phyloP scores from a whole-genome alignment of 2,113 vertebrate species.

The Corythornis vintsioides region DNA sequence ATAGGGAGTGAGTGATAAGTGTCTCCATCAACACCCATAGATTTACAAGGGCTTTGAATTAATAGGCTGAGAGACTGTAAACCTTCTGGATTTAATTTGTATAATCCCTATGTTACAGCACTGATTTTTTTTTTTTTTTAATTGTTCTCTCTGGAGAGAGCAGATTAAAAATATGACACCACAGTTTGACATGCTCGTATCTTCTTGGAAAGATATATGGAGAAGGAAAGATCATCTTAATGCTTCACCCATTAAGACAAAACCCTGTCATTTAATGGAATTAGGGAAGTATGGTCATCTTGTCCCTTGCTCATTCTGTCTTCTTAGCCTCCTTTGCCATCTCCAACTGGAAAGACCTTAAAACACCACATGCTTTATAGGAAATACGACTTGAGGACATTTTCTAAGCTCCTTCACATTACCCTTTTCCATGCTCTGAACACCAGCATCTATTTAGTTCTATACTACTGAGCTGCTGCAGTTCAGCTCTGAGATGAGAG shows the following conservation, averaged over 20 bases:
- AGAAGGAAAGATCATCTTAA: neutral
- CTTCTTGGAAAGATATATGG: neutral
- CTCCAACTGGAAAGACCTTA: neutral
- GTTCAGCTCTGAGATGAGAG: neutral
- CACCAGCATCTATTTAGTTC: neutral
- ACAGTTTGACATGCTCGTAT: neutral
- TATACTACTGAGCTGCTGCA: neutral
- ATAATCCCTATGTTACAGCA: neutral
- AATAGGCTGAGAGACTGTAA: neutral
- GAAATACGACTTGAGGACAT: neutral
- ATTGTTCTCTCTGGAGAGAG: neutral
- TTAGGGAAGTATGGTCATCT: neutral
- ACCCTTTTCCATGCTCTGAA: neutral
- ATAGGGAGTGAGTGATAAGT: neutral
- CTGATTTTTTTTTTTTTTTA: neutral
- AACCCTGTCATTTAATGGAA: neutral
- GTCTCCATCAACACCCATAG: neutral
- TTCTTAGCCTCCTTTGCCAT: neutral
- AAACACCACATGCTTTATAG: neutral
- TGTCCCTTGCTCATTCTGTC: neutral
- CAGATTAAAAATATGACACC: neutral
- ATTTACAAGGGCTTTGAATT: conserved; percentile 10
- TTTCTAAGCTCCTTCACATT: neutral
- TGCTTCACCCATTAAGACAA: neutral
- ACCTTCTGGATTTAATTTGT: neutral